A percentile compares a stretch with the other conserved stretches of the same genome.
Evolutionary conservation across 1,140 invertebrate genomes (phyloP).

Genomic region (Aphaenogaster ashmeadi): DNA sequence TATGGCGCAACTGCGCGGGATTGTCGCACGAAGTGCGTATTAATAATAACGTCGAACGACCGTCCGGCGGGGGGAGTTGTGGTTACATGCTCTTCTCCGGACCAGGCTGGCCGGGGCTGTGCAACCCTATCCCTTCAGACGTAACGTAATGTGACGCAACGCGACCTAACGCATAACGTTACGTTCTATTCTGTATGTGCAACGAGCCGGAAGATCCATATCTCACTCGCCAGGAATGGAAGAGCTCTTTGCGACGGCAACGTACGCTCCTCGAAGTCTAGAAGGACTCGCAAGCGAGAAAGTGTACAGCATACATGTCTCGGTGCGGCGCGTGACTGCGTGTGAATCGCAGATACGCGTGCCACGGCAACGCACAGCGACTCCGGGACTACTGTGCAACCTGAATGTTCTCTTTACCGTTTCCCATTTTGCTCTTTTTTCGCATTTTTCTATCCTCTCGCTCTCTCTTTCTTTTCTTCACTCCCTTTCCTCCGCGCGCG

Average conservation of each 20-base stretch:
- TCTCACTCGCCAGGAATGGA: slow-evolving; percentile 79
- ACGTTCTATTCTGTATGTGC: slow-evolving; percentile 82
- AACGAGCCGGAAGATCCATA: slow-evolving; percentile 86
- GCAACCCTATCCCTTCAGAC: slow-evolving; percentile 73
- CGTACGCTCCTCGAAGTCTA: not conserved
- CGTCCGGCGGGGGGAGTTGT: slow-evolving; percentile 70
- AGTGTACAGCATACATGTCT: slow-evolving; percentile 5
- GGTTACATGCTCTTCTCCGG: slow-evolving; percentile 69
- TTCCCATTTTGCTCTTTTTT: slow-evolving; percentile 27
- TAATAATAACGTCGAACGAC: slow-evolving; percentile 70
- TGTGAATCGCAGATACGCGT: slow-evolving; percentile 59
- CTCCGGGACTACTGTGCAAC: slow-evolving; percentile 28
- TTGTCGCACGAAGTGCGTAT: slow-evolving; percentile 52
- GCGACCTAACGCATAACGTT: slow-evolving; percentile 63
- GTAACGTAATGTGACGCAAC: slow-evolving; percentile 74
- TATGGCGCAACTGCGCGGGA: slow-evolving; percentile 9
- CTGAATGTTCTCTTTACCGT: slow-evolving; percentile 44
- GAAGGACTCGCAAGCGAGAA: not conserved
- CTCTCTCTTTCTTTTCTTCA: not conserved
- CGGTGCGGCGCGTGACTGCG: slow-evolving; percentile 33
- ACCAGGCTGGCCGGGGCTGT: not conserved
- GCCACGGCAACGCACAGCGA: slow-evolving; percentile 31
- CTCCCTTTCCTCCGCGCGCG: not conserved
- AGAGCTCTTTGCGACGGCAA: slow-evolving; percentile 53
- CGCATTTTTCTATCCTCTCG: slow-evolving; percentile 25